Evolutionary conservation across 2,888 invertebrate species (phyloP), one percentile per base, ranked within the genome.

Genomic region (Xestia rhomboidea): DNA sequence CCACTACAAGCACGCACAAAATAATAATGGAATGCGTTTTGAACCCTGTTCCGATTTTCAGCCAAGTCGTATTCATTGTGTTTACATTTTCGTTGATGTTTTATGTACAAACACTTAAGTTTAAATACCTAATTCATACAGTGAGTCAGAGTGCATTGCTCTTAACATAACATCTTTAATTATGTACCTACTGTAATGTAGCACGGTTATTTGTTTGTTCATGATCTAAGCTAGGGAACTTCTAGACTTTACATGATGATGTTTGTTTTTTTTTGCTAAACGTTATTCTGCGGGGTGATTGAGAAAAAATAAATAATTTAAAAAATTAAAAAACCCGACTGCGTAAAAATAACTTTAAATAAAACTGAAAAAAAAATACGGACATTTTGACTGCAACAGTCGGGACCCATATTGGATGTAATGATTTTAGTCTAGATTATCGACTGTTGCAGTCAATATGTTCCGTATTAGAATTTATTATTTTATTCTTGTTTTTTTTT

Each of bases 111-210:
- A 24, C 34, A 57, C 11, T 49, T 13, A 21, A 44, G 30, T 71
- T 63, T n/a, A n/a, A n/a, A n/a, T n/a, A n/a, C n/a, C n/a, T 3
- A 5, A n/a, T 38, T 38, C 38, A 38, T 54, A 13, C 27, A 3
- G 60, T 83, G 83, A 73, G 18, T 82, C 79, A 83, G 41, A 68
- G 82, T 34, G 62, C 82, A 21, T 60, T 82, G 77, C 80, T 41
- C 80, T 72, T 54, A 4, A 21, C 38, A 46, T 27, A 51, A 76
- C 24, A 64, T n/a, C 21, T n/a, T n/a, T 49, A 79, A 79, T 64
- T 71, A 64, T 30, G 51, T 66, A 73, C n/a, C n/a, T n/a, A n/a
- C 68, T 69, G 6, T 38, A 73, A 41, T 10, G 54, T 73, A 41
- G 64, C 66, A n/a, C 10, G 70, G 44, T 51, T 13, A 30, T 82